Evolutionary conservation across 2,888 invertebrate species (phyloP), one percentile per base, ranked within the genome.

Genomic region (Troides aeacus): DNA sequence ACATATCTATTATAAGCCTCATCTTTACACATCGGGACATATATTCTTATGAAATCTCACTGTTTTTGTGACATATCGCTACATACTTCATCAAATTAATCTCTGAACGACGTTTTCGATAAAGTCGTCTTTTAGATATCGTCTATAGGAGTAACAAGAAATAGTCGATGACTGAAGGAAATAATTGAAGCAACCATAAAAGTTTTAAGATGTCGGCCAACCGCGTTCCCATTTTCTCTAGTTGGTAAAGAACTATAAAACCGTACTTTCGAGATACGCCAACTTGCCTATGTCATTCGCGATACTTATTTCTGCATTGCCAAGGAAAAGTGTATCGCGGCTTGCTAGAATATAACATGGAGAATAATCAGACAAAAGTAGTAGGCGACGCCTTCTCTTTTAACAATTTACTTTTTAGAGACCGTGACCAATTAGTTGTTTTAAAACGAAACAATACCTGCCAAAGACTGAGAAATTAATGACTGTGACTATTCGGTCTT

Each of bases 81-180:
- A 53, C 53, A 53, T 53, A 53, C 53, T 53, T 53, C 53, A 82
- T 84, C 82, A 85, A 78, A 63, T 60, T 83, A 82, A 85, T 85
- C 84, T 73, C 64, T 78, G 77, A 80, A 78, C 78, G 82, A 75
- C 81, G 80, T 82, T 77, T 80, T 62, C 60, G 61, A 72, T 74
- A 81, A 82, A 82, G 78, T 68, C 73, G 17, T 50, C 57, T 23
- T 61, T 39, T 57, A 65, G 61, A 62, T 57, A 42, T 65, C 46
- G 56, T 64, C 56, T 61, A 60, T 57, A 57, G 18, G 15, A 21
- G 53, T 39, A 53, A 60, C 6, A 58, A 64, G 58, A 21, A 23
- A 66, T 64, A 61, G 23, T 6, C 10, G 56, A 8, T 64, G 60
- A 56, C 59, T 42, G 73, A 72, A 68, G 66, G 62, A 74, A 73